Evolutionary conservation across 2,113 vertebrate species (phyloP), one percentile per base, ranked within the genome.

Genomic region (Chaenocephalus aceratus): DNA sequence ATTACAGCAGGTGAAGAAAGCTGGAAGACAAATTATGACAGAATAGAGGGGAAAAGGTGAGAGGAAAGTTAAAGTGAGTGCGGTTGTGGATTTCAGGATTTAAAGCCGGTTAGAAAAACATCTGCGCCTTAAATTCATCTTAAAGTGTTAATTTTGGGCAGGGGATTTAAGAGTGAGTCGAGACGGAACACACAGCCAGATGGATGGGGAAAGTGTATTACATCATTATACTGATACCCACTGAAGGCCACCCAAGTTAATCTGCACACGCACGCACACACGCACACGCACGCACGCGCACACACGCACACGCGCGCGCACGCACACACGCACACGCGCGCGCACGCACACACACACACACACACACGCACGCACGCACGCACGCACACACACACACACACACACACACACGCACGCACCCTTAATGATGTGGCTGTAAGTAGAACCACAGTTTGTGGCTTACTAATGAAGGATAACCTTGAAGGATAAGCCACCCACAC

Each of bases 181-280:
- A 60, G 51, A 74, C 62, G 86, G 66, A 84, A 91, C 85, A 91
- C 85, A 83, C 71, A 80, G 72, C 52, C 72, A 59, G 73, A 77
- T 73, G 61, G 81, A 77, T 46, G 54, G 73, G 70, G 62, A 77
- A 86, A 82, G 46, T 77, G 71, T 85, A 82, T 83, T 87, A 83
- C 71, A 86, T 91, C 77, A 88, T 92, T 87, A 88, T 82, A 70
- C 73, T 83, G 54, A 89, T 78, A 84, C 76, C 74, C 56, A 82
- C 61, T 67, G 23, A 72, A 15, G 91, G 84, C 93, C 92, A 93
- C 89, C 92, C 91, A 93, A 53, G 86, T 78, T 80, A 21, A 67
- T n/a, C 52, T 15, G 36, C 72, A 49, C 30, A 30, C 30, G 3
- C 30, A 30, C 30, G 3, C 30, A 30, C 30, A 30, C 3, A 30